Evolutionary conservation across 2,888 invertebrate species (phyloP).

Genomic region (Baccha elongata): DNA sequence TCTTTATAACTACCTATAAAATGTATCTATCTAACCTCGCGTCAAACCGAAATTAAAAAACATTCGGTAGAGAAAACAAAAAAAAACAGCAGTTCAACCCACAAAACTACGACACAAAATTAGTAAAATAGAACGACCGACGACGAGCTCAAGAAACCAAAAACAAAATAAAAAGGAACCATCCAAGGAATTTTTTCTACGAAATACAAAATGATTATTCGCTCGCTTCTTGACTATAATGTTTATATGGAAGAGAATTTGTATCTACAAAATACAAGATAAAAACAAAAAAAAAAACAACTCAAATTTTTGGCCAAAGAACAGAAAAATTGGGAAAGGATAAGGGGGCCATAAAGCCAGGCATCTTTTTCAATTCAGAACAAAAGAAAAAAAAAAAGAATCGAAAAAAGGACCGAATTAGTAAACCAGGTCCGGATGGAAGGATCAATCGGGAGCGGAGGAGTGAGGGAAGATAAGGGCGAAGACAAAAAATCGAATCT

Average conservation of each 20-base stretch:
- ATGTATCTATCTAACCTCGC: constrained; percentile 13
- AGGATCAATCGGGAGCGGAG: not conserved
- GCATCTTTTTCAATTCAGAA: constrained; percentile 27
- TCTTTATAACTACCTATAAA: not conserved
- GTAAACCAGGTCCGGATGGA: constrained; percentile 21
- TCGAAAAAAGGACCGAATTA: constrained; percentile 36
- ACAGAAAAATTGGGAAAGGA: constrained; percentile 41
- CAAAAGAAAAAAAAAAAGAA: constrained; percentile 23
- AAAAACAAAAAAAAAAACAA: constrained; percentile 6
- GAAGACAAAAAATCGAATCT: constrained; percentile 40
- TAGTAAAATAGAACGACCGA: constrained; percentile 22
- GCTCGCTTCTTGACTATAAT: constrained; percentile 22
- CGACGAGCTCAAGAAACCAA: constrained; percentile 1
- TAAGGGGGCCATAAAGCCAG: constrained; percentile 19
- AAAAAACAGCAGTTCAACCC: constrained; percentile 14
- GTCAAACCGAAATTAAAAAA: constrained; percentile 52
- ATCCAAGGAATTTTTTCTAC: constrained; percentile 62
- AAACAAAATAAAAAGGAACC: constrained; percentile 32
- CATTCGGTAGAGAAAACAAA: constrained; percentile 50
- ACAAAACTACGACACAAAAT: constrained; percentile 24
- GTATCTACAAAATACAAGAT: constrained; percentile 47
- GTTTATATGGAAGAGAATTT: constrained; percentile 68
- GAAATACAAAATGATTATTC: constrained; percentile 69
- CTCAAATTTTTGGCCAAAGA: constrained; percentile 18
- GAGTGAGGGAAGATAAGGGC: not conserved